These are phyloP conservation scores for Yponomeuta cagnagella DNA, from an alignment of 2,888 invertebrate species.

Conservation along the genomic window DNA sequence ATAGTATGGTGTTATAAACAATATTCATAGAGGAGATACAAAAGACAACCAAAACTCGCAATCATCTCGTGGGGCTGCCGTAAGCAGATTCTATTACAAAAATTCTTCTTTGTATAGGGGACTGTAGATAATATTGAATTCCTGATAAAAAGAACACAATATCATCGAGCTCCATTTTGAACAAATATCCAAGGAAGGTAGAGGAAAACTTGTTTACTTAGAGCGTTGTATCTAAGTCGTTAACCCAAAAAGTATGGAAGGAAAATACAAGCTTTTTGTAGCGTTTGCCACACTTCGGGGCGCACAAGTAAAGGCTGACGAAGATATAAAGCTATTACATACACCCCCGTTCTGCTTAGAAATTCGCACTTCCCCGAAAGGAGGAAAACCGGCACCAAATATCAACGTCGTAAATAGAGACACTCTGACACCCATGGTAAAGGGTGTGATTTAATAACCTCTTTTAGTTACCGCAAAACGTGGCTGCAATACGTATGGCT, in stretches of 20 bases:
- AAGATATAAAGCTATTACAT: not conserved
- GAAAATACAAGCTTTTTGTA: not conserved
- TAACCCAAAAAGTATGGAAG: not conserved
- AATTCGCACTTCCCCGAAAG: not conserved
- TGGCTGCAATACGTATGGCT: constrained; percentile 1
- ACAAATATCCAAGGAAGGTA: not conserved
- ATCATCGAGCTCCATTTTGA: no score
- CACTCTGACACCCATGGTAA: not conserved
- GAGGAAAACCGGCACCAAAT: constrained; percentile 11
- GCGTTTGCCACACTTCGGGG: not conserved
- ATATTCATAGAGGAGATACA: no score
- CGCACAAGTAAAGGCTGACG: not conserved
- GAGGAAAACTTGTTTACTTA: not conserved
- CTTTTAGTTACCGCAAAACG: not conserved
- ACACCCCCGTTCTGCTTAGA: not conserved
- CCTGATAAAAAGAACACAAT: no score
- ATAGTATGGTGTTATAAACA: no score
- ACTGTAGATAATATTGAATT: no score
- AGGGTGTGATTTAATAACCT: not conserved
- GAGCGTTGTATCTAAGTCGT: not conserved
- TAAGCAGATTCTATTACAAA: no score
- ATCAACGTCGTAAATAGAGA: not conserved
- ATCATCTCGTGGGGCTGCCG: no score
- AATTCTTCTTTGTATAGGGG: no score
- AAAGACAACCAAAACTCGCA: no score